These are phyloP conservation scores for Protobothrops flavoviridis DNA, from an alignment of 2,113 vertebrate genomes.

Conservation along the genomic window DNA sequence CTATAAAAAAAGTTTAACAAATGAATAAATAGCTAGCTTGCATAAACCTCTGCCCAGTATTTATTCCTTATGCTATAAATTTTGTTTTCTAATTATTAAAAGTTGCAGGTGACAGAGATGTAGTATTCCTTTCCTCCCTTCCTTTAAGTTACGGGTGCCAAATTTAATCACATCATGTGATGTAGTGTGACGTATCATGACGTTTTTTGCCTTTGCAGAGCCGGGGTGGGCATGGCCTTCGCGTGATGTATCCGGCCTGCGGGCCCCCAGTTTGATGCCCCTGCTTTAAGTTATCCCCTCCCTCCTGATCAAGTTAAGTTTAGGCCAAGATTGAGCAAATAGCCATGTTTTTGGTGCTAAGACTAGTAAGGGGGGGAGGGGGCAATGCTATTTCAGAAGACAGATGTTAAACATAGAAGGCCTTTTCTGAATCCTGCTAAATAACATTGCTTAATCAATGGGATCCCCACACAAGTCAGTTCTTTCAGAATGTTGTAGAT, in stretches of 20 bases:
- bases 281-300: background rate
- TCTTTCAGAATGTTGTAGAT: background rate
- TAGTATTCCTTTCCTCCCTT: background rate
- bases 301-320: background rate
- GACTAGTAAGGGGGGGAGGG: no score
- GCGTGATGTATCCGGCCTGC: accelerated
- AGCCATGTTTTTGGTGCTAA: background rate
- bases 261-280: background rate
- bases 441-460: background rate
- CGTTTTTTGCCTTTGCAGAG: background rate
- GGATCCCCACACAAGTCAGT: background rate
- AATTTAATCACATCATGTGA: background rate
- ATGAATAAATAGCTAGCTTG: background rate
- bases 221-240: background rate
- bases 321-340: background rate
- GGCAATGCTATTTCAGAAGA: background rate
- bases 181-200: background rate
- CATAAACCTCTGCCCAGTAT: background rate
- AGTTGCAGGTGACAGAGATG: background rate
- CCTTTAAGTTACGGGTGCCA: background rate
- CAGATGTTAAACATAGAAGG: background rate
- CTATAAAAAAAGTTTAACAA: background rate
- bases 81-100: background rate
- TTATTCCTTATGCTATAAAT: background rate
- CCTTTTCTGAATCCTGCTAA: background rate